Base-by-base conservation (phyloP, 2,888 invertebrate species). In the Tromatobia lineatoria region DNA sequence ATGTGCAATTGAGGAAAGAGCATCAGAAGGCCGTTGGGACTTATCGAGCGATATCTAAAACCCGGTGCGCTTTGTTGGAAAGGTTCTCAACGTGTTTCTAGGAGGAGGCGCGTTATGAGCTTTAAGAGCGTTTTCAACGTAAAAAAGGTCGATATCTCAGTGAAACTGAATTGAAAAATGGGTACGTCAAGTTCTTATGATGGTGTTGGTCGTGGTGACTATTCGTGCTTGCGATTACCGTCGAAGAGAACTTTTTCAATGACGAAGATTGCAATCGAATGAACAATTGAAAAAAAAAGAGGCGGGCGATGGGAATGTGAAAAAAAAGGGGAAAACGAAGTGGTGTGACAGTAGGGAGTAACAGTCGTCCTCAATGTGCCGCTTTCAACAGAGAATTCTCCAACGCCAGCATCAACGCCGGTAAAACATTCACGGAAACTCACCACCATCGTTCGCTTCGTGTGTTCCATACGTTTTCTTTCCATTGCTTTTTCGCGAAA, bases 201-300 rank as follows among this genome's bases (percentile, higher is more conserved):
- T 42, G 15, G 61, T 61, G 18, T 50, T 61, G 23, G 10, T 25
- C 29, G 18, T 38, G 42, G 61, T 38, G 42, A 64, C 18, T 47
- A 25, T 25, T 13, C 20, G n/a, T 25, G 29, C 71, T 42, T 15
- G 52, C 47, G 20, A 78, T 74, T 67, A 54, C 25, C 66, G 79
- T 20, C 64, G 50, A 64, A 75, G 18, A 29, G 52, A 42, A 80
- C 38, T 59, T 80, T 80, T 80, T 74, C 74, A 83, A 74, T 83
- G 74, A 75, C 64, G 64, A 70, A 78, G 82, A 82, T 82, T 82
- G 59, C 69, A 74, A 74, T 82, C 78, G 74, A 79, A 70, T 61
- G 61, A 64, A 61, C 29, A 20, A 74, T 18, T 47, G 64, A 71
- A 57, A 45, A 57, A 45, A 57, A 70, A 70, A 82, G 59, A 59